A percentile compares a stretch with the other conserved stretches of the same genome.
These are phyloP conservation scores for Dromaius novaehollandiae DNA, from an alignment of 2,113 vertebrate genomes.

Conservation along the genomic window DNA sequence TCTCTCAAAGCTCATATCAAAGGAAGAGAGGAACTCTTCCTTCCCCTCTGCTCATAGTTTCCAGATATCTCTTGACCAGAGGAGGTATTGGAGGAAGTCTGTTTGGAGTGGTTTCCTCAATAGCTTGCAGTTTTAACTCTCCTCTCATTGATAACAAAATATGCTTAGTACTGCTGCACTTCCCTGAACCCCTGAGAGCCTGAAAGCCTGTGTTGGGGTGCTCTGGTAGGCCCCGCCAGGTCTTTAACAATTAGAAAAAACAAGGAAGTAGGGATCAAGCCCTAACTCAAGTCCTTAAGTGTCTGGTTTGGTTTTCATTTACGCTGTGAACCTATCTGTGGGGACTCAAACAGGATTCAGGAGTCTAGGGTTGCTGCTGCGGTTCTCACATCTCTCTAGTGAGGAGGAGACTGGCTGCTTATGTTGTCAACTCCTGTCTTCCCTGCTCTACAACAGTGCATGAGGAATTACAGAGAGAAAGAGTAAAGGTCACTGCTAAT, in stretches of 20 bases:
- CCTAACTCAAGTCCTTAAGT: background rate
- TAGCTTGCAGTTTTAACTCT: background rate
- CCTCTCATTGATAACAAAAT: background rate
- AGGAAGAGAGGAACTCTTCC: background rate
- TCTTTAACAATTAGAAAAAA: background rate
- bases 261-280: background rate
- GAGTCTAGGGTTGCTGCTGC: too few species aligned
- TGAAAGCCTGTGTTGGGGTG: background rate
- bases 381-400: background rate
- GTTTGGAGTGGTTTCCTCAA: background rate
- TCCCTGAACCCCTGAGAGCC: background rate
- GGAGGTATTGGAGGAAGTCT: background rate
- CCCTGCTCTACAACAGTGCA: background rate
- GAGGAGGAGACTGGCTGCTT: background rate
- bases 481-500: background rate
- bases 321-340: fast-evolving
- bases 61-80: background rate
- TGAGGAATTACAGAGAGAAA: background rate
- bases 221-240: background rate
- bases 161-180: background rate
- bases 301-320: background rate
- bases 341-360: background rate
- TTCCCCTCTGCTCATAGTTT: background rate
- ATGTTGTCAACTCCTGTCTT: background rate
- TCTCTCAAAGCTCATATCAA: background rate